These are phyloP conservation scores for Nanorana parkeri DNA, from an alignment of 2,113 vertebrate genomes.

Conservation along the genomic window DNA sequence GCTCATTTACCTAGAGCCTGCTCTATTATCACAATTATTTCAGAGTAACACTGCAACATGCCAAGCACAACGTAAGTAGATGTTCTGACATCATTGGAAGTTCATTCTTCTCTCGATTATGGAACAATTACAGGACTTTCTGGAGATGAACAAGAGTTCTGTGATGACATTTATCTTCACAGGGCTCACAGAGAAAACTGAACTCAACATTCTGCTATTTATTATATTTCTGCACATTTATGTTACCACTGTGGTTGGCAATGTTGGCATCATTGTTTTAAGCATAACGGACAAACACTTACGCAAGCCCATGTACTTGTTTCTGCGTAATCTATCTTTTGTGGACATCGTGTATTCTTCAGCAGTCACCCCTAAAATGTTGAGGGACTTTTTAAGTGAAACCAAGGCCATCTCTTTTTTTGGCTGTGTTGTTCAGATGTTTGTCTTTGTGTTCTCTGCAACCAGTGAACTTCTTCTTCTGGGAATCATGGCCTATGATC, in stretches of 20 bases:
- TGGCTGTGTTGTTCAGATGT: slow-evolving; percentile 7
- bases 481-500: no score
- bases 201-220: slow-evolving; percentile 12
- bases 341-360: not conserved
- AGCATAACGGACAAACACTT: not conserved
- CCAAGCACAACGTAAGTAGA: no score
- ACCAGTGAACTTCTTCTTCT: not conserved
- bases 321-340: slow-evolving; percentile 4
- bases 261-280: not conserved
- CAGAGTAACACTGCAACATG: no score
- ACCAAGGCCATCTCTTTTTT: not conserved
- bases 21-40: no score
- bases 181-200: not conserved
- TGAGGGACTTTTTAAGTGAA: slow-evolving; percentile 1
- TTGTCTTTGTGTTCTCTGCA: not conserved
- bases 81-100: no score
- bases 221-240: not conserved
- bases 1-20: no score
- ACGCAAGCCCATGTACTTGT: not conserved
- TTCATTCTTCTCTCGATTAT: no score
- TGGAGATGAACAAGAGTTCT: not conserved
- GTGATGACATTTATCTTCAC: not conserved
- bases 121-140: not conserved
- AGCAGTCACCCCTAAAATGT: slow-evolving; percentile 5
- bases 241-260: not conserved